Percentiles rank a stretch among this genome's conserved stretches.
Evolutionary conservation across 35 echinoderm and acorn worm genomes (phyloP).

Genomic region (Stichopus chloronotus): DNA sequence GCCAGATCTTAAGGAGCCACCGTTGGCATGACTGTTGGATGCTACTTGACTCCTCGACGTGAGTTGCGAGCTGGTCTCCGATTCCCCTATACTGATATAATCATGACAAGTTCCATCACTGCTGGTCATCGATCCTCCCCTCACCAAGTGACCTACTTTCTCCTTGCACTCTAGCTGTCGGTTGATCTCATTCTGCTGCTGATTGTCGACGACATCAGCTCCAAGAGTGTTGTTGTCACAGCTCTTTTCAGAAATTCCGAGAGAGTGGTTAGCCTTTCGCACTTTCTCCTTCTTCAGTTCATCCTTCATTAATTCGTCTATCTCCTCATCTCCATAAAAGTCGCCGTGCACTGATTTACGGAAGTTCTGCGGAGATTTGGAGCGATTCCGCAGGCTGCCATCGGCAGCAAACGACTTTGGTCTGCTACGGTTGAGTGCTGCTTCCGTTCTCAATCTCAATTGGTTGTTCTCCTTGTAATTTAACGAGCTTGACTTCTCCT

Average conservation of each 20-base stretch:
- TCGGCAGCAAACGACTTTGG: conserved; percentile 57
- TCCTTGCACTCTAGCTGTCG: conserved; percentile 40
- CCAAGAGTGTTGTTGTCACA: background rate
- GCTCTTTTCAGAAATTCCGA: background rate
- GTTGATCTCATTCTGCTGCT: conserved; percentile 49
- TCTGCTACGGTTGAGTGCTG: conserved; percentile 39
- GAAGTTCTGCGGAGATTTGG: conserved; percentile 24
- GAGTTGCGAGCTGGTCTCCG: conserved; percentile 39
- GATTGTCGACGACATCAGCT: background rate
- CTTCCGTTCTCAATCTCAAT: conserved; percentile 45
- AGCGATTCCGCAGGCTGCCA: background rate
- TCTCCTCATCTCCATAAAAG: conserved; percentile 89
- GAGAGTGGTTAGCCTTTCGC: conserved; percentile 33
- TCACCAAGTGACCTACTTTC: conserved; percentile 43
- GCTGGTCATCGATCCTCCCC: conserved; percentile 23
- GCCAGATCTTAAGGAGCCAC: background rate
- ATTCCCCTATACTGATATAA: conserved; percentile 58
- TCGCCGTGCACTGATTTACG: conserved; percentile 67
- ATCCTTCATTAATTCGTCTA: conserved; percentile 75
- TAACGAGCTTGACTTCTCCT: conserved; percentile 51
- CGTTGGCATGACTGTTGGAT: background rate
- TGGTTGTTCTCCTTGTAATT: conserved; percentile 58
- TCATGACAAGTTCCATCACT: conserved; percentile 53
- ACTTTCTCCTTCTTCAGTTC: conserved; percentile 79
- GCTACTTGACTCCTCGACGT: background rate